Evolutionary conservation across 2,113 vertebrate genomes (phyloP).

Genomic region (Neopipo cinnamomea): DNA sequence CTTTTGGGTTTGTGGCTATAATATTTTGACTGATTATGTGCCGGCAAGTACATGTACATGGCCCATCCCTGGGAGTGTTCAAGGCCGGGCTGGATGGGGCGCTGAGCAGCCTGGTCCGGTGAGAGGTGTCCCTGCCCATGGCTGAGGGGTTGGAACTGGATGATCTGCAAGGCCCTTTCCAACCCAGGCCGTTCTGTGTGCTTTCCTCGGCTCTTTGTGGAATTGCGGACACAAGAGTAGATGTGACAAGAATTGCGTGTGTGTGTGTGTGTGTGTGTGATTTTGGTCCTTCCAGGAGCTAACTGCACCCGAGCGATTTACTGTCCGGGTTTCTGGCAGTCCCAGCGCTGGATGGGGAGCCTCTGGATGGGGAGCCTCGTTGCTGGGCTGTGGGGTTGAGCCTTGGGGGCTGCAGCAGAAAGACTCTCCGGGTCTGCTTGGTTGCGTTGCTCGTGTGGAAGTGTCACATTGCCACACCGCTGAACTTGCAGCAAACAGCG

Average conservation of each 20-base stretch:
- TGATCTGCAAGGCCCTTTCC: neutral
- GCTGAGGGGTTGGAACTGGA: neutral
- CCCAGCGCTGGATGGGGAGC: accelerated
- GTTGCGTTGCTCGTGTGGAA: accelerated
- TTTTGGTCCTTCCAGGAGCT: neutral
- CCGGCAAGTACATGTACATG: accelerated
- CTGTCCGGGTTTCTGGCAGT: neutral
- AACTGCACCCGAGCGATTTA: accelerated
- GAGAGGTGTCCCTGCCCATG: neutral
- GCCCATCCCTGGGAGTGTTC: neutral
- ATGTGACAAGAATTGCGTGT: accelerated
- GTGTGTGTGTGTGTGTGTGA: neutral
- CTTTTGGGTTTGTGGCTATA: accelerated
- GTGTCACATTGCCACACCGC: accelerated
- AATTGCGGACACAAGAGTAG: neutral
- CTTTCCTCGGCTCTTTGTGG: neutral
- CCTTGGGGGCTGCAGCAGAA: accelerated
- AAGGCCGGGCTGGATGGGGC: neutral
- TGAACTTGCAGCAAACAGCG: neutral
- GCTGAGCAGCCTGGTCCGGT: neutral
- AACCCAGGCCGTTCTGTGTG: neutral
- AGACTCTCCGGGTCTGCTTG: accelerated
- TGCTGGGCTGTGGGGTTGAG: accelerated
- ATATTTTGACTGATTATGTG: accelerated
- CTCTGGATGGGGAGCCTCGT: neutral